These are phyloP conservation scores for Istiophorus platypterus DNA, from an alignment of 2,113 vertebrate genomes.

Conservation along the genomic window DNA sequence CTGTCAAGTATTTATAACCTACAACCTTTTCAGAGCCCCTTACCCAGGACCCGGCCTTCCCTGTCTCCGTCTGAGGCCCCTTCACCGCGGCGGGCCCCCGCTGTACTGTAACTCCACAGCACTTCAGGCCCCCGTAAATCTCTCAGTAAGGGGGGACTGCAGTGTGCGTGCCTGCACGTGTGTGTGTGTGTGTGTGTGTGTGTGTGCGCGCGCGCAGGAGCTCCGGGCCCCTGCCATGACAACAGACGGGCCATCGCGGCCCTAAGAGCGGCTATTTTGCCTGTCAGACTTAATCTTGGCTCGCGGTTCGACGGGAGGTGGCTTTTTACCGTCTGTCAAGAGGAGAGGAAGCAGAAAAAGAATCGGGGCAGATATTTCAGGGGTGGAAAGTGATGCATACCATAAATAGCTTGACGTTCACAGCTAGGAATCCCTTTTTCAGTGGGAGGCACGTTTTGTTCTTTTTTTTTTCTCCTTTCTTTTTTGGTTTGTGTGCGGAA, in stretches of 20 bases:
- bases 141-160: conserved; percentile 37
- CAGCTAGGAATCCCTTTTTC: conserved; percentile 74
- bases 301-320: conserved; percentile 59
- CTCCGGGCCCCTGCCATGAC: conserved; percentile 62
- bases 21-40: conserved; percentile 73
- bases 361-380: conserved; percentile 63
- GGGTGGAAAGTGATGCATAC: conserved; percentile 71
- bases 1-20: conserved; percentile 82
- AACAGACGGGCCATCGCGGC: conserved; percentile 67
- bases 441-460: conserved; percentile 65
- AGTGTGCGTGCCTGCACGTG: too few relatives aligned
- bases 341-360: conserved; percentile 15
- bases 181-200: conserved; percentile 34
- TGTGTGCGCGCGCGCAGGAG: conserved; percentile 29
- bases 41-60: conserved; percentile 49
- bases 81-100: conserved; percentile 45
- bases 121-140: conserved; percentile 70
- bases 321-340: conserved; percentile 73
- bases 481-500: conserved; percentile 67
- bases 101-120: conserved; percentile 61
- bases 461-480: too few relatives aligned
- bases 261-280: conserved; percentile 76
- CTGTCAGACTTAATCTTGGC: conserved; percentile 77
- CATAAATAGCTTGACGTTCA: conserved; percentile 77
- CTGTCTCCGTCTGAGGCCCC: conserved; percentile 53